These are phyloP conservation scores for Pollenia amentaria DNA, from an alignment of 2,888 invertebrate genomes.

Conservation along the genomic window DNA sequence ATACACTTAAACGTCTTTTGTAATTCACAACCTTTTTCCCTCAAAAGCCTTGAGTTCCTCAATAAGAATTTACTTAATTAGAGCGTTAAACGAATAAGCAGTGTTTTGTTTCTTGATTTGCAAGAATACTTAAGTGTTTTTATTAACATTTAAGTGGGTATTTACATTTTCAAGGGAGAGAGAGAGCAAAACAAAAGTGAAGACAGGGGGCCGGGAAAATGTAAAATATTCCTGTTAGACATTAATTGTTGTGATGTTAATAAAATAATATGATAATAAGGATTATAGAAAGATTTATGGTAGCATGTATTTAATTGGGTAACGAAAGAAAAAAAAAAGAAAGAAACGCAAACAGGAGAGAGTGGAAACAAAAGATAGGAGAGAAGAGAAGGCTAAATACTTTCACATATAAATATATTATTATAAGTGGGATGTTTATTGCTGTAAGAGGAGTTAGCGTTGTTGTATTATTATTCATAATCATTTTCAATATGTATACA, in stretches of 20 bases:
- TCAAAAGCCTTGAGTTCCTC: neutral
- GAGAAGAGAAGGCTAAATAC: too few species aligned
- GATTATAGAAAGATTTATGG: neutral
- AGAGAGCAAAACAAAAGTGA: neutral
- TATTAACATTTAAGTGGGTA: neutral
- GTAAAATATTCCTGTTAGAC: slow-evolving; percentile 13
- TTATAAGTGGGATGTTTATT: too few species aligned
- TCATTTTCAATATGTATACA: too few species aligned
- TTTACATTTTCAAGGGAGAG: neutral
- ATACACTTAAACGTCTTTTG: too few species aligned
- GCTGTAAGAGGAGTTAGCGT: too few species aligned
- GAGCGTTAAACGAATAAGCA: neutral
- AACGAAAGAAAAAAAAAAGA: neutral
- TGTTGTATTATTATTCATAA: too few species aligned
- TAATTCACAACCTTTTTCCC: too few species aligned
- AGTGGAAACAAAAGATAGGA: too few species aligned
- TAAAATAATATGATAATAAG: slow-evolving; percentile 53
- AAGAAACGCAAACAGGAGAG: too few species aligned
- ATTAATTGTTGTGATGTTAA: slow-evolving; percentile 49
- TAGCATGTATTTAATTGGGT: neutral
- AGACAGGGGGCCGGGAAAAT: neutral
- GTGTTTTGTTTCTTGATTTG: neutral
- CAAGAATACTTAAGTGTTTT: neutral
- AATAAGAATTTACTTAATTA: neutral
- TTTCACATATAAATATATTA: too few species aligned